phyloP scores from a whole-genome alignment of 2,888 invertebrate species.

The Siphlonurus alternatus region DNA sequence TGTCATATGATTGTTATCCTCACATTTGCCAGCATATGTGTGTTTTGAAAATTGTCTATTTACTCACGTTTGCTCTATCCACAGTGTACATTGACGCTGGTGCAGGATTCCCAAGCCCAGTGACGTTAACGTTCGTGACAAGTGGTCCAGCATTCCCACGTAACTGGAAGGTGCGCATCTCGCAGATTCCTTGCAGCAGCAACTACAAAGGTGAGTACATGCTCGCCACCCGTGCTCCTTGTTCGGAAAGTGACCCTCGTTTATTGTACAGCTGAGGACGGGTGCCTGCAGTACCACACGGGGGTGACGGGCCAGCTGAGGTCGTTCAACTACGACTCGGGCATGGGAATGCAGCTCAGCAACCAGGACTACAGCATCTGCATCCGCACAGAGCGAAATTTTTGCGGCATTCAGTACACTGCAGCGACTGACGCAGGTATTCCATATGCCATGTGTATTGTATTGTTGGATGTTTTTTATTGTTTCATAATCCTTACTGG shows the following conservation, averaged over 20 bases:
- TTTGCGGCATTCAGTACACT: constrained; percentile 71
- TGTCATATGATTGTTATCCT: too few species aligned
- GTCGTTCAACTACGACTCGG: constrained; percentile 70
- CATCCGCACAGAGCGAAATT: constrained; percentile 66
- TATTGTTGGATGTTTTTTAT: too few species aligned
- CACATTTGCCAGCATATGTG: too few species aligned
- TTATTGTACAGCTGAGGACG: constrained; percentile 51
- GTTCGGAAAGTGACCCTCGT: too few species aligned
- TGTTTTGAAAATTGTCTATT: too few species aligned
- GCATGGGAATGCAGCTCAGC: constrained; percentile 58
- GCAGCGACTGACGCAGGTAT: constrained; percentile 53
- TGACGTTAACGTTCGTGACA: constrained; percentile 65
- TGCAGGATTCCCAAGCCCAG: constrained; percentile 52
- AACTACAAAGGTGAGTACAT: constrained; percentile 46
- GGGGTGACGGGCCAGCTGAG: constrained; percentile 65
- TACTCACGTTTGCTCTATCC: too few species aligned
- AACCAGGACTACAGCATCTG: constrained; percentile 83
- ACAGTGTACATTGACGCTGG: constrained; percentile 76
- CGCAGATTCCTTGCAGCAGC: constrained; percentile 63
- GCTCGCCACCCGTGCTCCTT: too few species aligned
- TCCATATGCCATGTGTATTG: too few species aligned
- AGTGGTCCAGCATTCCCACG: constrained; percentile 55
- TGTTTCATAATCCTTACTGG: too few species aligned
- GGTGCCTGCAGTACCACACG: constrained; percentile 61
- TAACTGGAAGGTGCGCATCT: constrained; percentile 63